These are phyloP conservation scores for Ascaphus truei DNA, from an alignment of 2,113 vertebrate genomes.

Conservation along the genomic window DNA sequence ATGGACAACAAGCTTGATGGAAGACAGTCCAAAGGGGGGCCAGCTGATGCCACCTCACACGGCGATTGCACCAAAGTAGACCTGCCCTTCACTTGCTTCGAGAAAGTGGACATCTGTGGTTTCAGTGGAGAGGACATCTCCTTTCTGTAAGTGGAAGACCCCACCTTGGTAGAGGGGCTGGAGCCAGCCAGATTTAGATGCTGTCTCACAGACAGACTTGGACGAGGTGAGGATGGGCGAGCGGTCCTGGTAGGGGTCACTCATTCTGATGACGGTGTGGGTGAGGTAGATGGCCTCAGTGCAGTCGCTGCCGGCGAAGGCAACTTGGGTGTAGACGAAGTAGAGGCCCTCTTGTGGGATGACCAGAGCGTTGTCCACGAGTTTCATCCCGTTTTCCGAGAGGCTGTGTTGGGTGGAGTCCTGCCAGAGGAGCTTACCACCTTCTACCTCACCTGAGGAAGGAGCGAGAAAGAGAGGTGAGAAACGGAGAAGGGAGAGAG, in stretches of 20 bases:
- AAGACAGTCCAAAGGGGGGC: no score
- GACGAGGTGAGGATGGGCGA: slow-evolving; percentile 48
- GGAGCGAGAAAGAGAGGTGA: not conserved
- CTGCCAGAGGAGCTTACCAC: not conserved
- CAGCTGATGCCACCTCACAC: slow-evolving; percentile 39
- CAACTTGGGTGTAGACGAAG: slow-evolving; percentile 58
- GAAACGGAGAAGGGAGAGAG: not conserved
- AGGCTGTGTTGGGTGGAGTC: slow-evolving; percentile 16
- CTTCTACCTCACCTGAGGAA: not conserved
- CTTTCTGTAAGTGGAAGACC: slow-evolving; percentile 49
- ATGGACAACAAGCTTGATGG: not conserved
- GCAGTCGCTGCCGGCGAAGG: slow-evolving; percentile 47
- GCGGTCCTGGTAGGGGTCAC: not conserved
- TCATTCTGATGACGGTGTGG: slow-evolving; percentile 37
- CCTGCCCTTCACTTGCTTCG: slow-evolving; percentile 32
- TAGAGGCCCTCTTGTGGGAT: slow-evolving; percentile 45
- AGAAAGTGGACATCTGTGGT: slow-evolving; percentile 28
- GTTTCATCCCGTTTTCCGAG: slow-evolving; percentile 32
- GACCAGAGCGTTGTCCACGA: slow-evolving; percentile 44
- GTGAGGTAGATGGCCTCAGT: slow-evolving; percentile 31
- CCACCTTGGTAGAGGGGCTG: slow-evolving; percentile 57
- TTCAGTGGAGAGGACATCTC: slow-evolving; percentile 41
- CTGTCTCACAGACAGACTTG: slow-evolving; percentile 49
- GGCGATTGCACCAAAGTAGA: slow-evolving; percentile 57
- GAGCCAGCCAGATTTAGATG: slow-evolving; percentile 37